Evolutionary conservation across 2,888 invertebrate genomes (phyloP), one percentile per base, ranked within the genome.

Genomic region (Phasia obesa): DNA sequence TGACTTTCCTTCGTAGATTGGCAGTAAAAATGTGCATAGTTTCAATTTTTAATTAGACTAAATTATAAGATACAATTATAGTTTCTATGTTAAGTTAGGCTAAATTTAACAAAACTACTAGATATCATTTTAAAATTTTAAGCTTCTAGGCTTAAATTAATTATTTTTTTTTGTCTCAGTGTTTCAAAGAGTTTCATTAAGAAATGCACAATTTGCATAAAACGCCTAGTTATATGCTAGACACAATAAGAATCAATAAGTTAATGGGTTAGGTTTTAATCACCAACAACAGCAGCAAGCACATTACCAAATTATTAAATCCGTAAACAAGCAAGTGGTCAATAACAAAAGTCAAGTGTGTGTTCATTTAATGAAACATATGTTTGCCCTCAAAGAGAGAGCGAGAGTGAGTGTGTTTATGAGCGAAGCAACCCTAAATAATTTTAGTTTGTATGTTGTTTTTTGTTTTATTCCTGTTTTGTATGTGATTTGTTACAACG

Each of bases 401-500:
- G 31, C 21, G 55, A 44, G 31, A 51, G 23, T 35, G 13, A 31
- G 17, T 19, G 31, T 62, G 15, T 17, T 17, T 49, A 9, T 15
- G 25, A 51, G 49, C 60, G 15, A 35, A 67, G 42, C 71, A 64
- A 78, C 71, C 71, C 78, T 42, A 71, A 71, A 78, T 51, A 51
- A 44, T 65, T 62, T 35, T 19, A 17, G 15, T 55, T 47, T 49
- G n/a, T 49, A 47, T 64, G 49, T 44, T 69, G n/a, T n/a, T n/a
- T n/a, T n/a, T n/a, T n/a, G n/a, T 74, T 44, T 42, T 9, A 53
- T 44, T 60, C 11, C n/a, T 47, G n/a, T 19, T 71, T 53, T 55
- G 19, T 70, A 25, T 70, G 47, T 71, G 64, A 64, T 71, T 78
- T 71, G 69, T 57, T 78, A 65, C 71, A 59, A 64, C 71, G 57